These are phyloP conservation scores for Leptatherina wallacei DNA, from an alignment of 2,797 vertebrate species.

Conservation along the genomic window DNA sequence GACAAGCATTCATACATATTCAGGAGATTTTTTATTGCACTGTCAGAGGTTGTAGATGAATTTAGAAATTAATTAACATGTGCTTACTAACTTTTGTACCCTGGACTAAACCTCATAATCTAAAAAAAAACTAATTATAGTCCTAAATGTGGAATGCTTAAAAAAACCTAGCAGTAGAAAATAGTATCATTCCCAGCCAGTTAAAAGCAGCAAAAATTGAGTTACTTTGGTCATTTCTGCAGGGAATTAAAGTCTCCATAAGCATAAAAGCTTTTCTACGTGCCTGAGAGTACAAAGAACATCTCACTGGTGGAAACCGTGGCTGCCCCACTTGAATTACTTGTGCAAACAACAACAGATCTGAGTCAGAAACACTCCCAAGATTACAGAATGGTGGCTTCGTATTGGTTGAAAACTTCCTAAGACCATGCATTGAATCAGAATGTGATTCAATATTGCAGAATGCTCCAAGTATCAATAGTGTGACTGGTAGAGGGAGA, in stretches of 20 bases:
- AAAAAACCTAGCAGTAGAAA: background rate
- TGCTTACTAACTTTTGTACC: too few relatives aligned
- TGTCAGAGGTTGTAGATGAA: too few relatives aligned
- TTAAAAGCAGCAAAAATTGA: background rate
- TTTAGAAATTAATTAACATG: too few relatives aligned
- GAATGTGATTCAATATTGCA: background rate
- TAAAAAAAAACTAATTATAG: background rate
- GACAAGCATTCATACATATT: too few relatives aligned
- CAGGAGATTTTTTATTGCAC: too few relatives aligned
- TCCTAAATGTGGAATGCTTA: background rate
- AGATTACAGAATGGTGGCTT: conserved; percentile 12
- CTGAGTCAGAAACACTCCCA: conserved; percentile 19
- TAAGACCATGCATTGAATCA: background rate
- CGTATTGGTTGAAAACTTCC: background rate
- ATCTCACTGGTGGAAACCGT: background rate
- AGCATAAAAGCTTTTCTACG: conserved; percentile 6
- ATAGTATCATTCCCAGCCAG: too few relatives aligned
- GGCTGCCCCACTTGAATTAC: background rate
- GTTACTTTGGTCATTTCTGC: conserved; percentile 12
- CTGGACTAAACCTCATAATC: too few relatives aligned
- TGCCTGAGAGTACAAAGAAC: conserved; percentile 11
- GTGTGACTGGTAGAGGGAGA: background rate
- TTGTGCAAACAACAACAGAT: conserved; percentile 1
- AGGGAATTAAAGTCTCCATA: too few relatives aligned
- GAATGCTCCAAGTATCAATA: too few relatives aligned